Evolutionary conservation across 2,113 vertebrate genomes (phyloP).

Genomic region (Peromyscus maniculatus): DNA sequence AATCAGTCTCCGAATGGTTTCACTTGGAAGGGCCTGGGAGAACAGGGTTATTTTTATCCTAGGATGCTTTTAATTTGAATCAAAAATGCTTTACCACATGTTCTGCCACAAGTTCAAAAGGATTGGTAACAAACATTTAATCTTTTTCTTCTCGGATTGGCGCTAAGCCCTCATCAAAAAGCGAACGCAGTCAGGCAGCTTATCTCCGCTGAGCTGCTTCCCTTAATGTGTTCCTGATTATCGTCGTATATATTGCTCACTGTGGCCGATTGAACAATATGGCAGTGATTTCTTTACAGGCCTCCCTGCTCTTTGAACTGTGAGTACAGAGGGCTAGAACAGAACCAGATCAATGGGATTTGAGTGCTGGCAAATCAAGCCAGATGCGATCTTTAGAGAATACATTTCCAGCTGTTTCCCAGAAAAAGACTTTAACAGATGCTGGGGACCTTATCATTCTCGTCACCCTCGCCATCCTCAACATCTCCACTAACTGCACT

Average conservation of each 20-base stretch:
- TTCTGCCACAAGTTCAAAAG: slow-evolving; percentile 93
- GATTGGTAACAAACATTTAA: slow-evolving; percentile 92
- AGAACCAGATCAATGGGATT: slow-evolving; percentile 91
- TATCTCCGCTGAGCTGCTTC: slow-evolving; percentile 91
- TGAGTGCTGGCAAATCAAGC: slow-evolving; percentile 90
- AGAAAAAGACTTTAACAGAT: slow-evolving; percentile 85
- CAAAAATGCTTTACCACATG: slow-evolving; percentile 92
- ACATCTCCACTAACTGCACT: slow-evolving; percentile 66
- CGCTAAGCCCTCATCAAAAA: slow-evolving; percentile 92
- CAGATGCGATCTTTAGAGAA: slow-evolving; percentile 90
- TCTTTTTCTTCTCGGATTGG: slow-evolving; percentile 91
- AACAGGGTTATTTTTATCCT: slow-evolving; percentile 91
- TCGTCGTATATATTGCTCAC: slow-evolving; percentile 91
- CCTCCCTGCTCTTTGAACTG: slow-evolving; percentile 91
- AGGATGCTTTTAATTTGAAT: slow-evolving; percentile 94
- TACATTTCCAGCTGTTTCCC: slow-evolving; percentile 90
- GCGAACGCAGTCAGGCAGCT: slow-evolving; percentile 88
- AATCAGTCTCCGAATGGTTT: slow-evolving; percentile 90
- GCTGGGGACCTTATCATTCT: slow-evolving; percentile 85
- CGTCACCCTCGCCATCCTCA: slow-evolving; percentile 19
- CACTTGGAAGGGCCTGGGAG: slow-evolving; percentile 88
- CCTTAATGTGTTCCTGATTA: slow-evolving; percentile 94
- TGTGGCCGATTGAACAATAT: slow-evolving; percentile 92
- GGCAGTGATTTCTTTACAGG: slow-evolving; percentile 93
- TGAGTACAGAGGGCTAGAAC: slow-evolving; percentile 90